Evolutionary conservation across 2,888 invertebrate species (phyloP), one percentile per base, ranked within the genome.

Genomic region (Eristalis arbustorum): DNA sequence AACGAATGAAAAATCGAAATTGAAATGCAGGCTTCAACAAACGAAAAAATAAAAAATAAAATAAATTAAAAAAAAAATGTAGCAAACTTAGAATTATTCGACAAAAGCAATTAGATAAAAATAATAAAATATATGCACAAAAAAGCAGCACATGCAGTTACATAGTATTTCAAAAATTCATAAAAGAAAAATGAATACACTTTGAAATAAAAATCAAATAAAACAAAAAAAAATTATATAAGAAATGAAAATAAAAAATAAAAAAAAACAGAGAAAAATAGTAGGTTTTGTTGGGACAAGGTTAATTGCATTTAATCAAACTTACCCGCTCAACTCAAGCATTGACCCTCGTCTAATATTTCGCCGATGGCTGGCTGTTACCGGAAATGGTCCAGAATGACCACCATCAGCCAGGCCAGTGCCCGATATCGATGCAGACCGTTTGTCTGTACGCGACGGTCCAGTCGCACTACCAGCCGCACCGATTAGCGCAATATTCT

Each of bases 271-370:
- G 78, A 49, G 2, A 76, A 64, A 84, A 72, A 66, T 71, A 79
- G 14, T 57, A 59, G 74, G 49, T 49, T 49, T n/a, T 49, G 18
- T 42, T 61, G 67, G 75, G 76, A 42, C 13, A 75, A 25, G n/a
- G 34, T 81, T 59, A 71, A 56, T 69, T 59, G 23, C 40, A 79
- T 49, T 31, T 68, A 81, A 78, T 67, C 25, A 76, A 78, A 94
- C 95, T 92, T 93, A 96, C 96, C 96, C 96, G 90, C 95, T 96
- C 71, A 97, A 94, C 92, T 97, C 97, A 91, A 97, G 94, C 96
- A 97, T 96, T 69, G 97, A 97, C 88, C 96, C 96, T 89, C 96
- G 94, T 90, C 97, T 94, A 88, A 95, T 95, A 90, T 96, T 95
- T 23, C 96, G 94, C 64, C 95, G 93, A 90, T 95, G 95, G 89